A percentile compares a stretch with the other conserved stretches of the same genome.
Evolutionary conservation across 2,113 vertebrate genomes (phyloP).

Genomic region (Corythoichthys haematopterus): DNA sequence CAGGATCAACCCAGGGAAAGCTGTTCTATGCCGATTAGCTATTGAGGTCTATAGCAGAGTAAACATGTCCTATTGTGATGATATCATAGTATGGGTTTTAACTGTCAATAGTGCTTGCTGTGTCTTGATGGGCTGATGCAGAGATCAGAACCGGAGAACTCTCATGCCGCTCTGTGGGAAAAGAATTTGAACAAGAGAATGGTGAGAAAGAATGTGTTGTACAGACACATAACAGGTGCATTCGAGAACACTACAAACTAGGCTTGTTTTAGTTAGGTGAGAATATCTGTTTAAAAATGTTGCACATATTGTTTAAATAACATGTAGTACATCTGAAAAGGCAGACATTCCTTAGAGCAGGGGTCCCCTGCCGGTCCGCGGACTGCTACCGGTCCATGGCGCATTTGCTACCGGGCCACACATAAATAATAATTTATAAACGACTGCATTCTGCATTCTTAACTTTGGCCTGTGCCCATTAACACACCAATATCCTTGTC

Average conservation of each 20-base stretch:
- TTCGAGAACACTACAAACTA: background rate
- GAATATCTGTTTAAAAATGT: background rate
- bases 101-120: conserved; percentile 21
- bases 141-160: conserved; percentile 25
- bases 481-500: too few species aligned
- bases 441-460: too few species aligned
- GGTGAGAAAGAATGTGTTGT: conserved; percentile 37
- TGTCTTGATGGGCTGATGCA: conserved; percentile 7
- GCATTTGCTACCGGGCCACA: too few species aligned
- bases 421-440: too few species aligned
- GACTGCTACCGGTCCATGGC: too few species aligned
- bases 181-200: conserved; percentile 33
- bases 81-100: conserved; percentile 18
- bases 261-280: background rate
- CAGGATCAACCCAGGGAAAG: background rate
- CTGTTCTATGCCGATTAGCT: background rate
- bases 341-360: too few species aligned
- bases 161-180: background rate
- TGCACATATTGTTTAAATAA: too few species aligned
- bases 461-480: too few species aligned
- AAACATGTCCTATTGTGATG: background rate
- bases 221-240: conserved; percentile 2
- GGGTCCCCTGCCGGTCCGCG: too few species aligned
- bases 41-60: conserved; percentile 1
- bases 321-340: too few species aligned